These are phyloP conservation scores for Vulpes vulpes DNA, from an alignment of 2,113 vertebrate species.

Conservation along the genomic window DNA sequence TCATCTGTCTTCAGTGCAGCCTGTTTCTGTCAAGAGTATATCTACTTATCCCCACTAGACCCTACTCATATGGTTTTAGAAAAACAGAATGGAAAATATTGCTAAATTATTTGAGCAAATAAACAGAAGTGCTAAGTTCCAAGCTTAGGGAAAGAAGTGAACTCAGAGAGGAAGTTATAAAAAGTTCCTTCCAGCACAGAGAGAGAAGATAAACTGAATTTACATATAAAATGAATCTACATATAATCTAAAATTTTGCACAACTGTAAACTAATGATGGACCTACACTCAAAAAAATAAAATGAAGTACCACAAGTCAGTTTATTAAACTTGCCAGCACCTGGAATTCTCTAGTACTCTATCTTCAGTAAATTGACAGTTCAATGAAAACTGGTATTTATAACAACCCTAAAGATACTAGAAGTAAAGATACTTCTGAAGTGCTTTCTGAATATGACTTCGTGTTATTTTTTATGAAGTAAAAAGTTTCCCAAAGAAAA, in stretches of 20 bases:
- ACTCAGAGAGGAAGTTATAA: background rate
- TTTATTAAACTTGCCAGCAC: background rate
- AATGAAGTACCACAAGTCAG: background rate
- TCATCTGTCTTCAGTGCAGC: background rate
- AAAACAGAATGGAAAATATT: background rate
- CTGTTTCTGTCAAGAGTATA: background rate
- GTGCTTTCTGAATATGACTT: background rate
- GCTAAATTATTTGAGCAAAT: background rate
- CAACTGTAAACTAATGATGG: background rate
- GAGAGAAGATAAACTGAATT: background rate
- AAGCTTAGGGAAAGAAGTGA: background rate
- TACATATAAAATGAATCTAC: background rate
- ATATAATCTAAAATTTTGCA: constrained; percentile 36
- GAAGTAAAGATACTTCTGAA: background rate
- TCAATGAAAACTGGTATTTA: background rate
- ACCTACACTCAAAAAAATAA: constrained; percentile 4
- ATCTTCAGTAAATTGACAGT: background rate
- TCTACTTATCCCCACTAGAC: background rate
- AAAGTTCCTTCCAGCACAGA: background rate
- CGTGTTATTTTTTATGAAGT: background rate
- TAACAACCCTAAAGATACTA: background rate
- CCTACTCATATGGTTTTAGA: background rate
- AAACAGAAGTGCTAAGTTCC: background rate
- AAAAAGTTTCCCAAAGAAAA: background rate
- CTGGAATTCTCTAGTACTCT: background rate